These are phyloP conservation scores for Helleia helle DNA, from an alignment of 2,888 invertebrate genomes.

Conservation along the genomic window DNA sequence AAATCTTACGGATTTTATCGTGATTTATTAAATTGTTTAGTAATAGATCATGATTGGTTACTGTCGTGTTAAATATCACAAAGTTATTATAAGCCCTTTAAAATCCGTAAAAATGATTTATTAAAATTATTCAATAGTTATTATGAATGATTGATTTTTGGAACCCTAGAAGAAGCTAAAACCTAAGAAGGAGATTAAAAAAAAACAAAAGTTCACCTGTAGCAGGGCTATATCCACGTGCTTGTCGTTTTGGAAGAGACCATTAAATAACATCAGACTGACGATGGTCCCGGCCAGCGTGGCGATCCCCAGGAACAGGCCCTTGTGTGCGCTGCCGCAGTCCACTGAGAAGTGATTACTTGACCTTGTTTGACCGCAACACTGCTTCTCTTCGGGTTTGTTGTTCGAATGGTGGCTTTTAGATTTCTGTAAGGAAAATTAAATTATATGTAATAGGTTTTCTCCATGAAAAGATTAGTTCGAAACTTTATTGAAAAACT, in stretches of 20 bases:
- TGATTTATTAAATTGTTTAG: too few relatives aligned
- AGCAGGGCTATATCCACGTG: constrained; percentile 75
- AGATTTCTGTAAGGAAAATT: constrained; percentile 19
- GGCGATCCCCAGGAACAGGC: constrained; percentile 78
- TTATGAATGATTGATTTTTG: too few relatives aligned
- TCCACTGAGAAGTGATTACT: constrained; percentile 79
- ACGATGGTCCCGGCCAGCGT: constrained; percentile 80
- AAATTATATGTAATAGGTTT: too few relatives aligned
- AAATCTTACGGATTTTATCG: too few relatives aligned
- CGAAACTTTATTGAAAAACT: too few relatives aligned
- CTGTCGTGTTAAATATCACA: too few relatives aligned
- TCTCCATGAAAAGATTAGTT: too few relatives aligned
- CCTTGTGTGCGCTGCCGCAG: constrained; percentile 82
- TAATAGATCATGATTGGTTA: not conserved
- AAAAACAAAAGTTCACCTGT: constrained; percentile 50
- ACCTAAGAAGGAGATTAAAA: not conserved
- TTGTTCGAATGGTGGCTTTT: not conserved
- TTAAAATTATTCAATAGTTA: too few relatives aligned
- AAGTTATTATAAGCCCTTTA: too few relatives aligned
- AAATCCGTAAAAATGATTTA: too few relatives aligned
- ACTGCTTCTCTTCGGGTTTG: constrained; percentile 29
- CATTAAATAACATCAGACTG: constrained; percentile 81
- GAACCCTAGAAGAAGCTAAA: too few relatives aligned
- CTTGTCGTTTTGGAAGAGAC: constrained; percentile 69
- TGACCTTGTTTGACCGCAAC: constrained; percentile 45